Evolutionary conservation across 2,888 invertebrate species (phyloP).

Genomic region (Tenthredo mesomela): DNA sequence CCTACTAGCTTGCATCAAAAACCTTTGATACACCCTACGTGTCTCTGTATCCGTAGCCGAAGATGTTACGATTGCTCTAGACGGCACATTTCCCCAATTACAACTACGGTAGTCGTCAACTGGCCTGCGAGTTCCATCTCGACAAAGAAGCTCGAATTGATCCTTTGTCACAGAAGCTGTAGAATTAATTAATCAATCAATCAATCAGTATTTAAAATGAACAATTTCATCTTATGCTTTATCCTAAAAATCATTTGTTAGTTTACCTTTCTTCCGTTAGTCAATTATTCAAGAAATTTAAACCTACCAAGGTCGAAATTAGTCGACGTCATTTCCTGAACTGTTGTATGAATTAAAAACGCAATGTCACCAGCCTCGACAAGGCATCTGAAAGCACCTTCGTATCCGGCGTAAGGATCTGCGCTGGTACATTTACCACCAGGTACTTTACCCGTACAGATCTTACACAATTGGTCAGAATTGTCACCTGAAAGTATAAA

Average conservation of each 20-base stretch:
- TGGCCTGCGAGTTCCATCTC: constrained; percentile 86
- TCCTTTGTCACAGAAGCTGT: constrained; percentile 84
- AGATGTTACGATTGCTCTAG: constrained; percentile 92
- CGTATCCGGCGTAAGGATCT: constrained; percentile 95
- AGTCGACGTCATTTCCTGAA: constrained; percentile 85
- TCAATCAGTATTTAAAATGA: neutral
- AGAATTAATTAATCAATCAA: neutral
- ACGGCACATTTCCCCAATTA: constrained; percentile 92
- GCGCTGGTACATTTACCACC: constrained; percentile 90
- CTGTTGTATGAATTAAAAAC: constrained; percentile 92
- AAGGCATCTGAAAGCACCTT: constrained; percentile 94
- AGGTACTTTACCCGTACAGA: constrained; percentile 90
- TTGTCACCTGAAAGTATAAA: constrained; percentile 82
- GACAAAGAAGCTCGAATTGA: constrained; percentile 90
- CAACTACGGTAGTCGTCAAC: constrained; percentile 87
- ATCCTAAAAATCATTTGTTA: too few relatives aligned
- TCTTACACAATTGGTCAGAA: constrained; percentile 86
- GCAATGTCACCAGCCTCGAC: constrained; percentile 93
- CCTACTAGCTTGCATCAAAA: constrained; percentile 82
- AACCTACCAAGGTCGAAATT: constrained; percentile 81
- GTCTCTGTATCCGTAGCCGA: constrained; percentile 85
- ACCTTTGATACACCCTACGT: constrained; percentile 83
- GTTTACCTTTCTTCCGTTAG: neutral
- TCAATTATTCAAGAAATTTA: neutral
- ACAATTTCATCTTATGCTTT: neutral